Evolutionary conservation across 1,140 invertebrate genomes (phyloP).

Genomic region (Nephila pilipes): DNA sequence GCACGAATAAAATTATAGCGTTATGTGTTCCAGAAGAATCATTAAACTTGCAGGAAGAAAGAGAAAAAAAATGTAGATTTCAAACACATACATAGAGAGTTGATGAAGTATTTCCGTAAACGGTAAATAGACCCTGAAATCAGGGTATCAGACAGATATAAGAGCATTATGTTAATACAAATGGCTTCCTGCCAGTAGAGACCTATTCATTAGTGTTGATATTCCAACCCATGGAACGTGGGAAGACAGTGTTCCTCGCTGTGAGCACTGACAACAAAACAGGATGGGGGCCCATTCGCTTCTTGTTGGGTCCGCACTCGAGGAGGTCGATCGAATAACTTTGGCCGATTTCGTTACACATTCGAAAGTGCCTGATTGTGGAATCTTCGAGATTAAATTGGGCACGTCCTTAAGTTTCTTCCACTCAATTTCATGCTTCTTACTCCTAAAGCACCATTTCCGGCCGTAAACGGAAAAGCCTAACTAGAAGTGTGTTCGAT

Average conservation of each 20-base stretch:
- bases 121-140: neutral
- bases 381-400: neutral
- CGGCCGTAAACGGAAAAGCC: too few species aligned
- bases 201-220: slow-evolving; percentile 56
- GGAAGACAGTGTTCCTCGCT: slow-evolving; percentile 17
- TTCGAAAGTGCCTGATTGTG: neutral
- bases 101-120: slow-evolving; percentile 56
- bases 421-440: too few species aligned
- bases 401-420: too few species aligned
- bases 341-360: slow-evolving; percentile 30
- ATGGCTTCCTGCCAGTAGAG: neutral
- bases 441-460: too few species aligned
- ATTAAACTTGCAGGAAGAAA: neutral
- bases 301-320: slow-evolving; percentile 61
- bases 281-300: slow-evolving; percentile 39
- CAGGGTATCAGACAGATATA: neutral
- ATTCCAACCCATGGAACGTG: neutral
- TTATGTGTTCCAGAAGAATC: too few species aligned
- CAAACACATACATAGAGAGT: neutral
- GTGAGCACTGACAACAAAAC: slow-evolving; percentile 52
- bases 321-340: neutral
- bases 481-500: too few species aligned
- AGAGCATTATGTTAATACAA: slow-evolving; percentile 15
- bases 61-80: neutral
- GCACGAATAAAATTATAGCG: too few species aligned